Percentiles rank a stretch among this genome's conserved stretches.
Evolutionary conservation across 2,797 vertebrate species (phyloP).

Genomic region (Parambassis ranga): DNA sequence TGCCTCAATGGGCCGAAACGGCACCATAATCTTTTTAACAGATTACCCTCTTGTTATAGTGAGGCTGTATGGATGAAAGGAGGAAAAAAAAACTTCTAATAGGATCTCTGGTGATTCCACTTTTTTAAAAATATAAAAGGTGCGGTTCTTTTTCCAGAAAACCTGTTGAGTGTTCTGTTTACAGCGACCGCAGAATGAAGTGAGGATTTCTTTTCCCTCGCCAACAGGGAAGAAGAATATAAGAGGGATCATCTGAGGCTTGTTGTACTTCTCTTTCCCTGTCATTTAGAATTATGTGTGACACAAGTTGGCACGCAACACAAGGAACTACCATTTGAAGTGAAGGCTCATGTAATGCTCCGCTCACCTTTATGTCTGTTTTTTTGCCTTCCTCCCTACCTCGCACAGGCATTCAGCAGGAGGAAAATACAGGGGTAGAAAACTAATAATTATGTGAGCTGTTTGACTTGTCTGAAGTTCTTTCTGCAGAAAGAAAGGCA

Average conservation of each 20-base stretch:
- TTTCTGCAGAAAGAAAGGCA: conserved; percentile 32
- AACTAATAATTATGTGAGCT: conserved; percentile 46
- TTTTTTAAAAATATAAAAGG: conserved; percentile 18
- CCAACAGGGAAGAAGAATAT: conserved; percentile 12
- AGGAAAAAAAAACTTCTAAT: conserved; percentile 14
- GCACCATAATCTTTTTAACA: conserved; percentile 73
- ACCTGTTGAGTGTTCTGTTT: conserved; percentile 36
- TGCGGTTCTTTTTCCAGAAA: conserved; percentile 28
- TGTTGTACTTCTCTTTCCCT: conserved; percentile 24
- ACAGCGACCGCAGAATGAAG: conserved; percentile 11
- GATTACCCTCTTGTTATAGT: conserved; percentile 60
- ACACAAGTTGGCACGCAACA: conserved; percentile 35
- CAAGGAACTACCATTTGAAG: conserved; percentile 3
- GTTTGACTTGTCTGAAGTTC: conserved; percentile 36
- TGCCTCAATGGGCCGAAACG: conserved; percentile 67
- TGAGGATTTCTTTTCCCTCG: conserved; percentile 7
- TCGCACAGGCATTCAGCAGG: conserved; percentile 39
- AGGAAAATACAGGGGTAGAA: conserved; percentile 38
- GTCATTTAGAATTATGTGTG: conserved; percentile 45
- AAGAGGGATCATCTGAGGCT: conserved; percentile 21
- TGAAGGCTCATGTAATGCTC: not conserved
- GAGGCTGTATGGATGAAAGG: conserved; percentile 17
- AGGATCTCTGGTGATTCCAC: conserved; percentile 17
- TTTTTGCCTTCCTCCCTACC: not conserved
- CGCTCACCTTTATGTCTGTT: not conserved